Evolutionary conservation across 2,797 vertebrate species (phyloP), one percentile per base, ranked within the genome.

Genomic region (Triplophysa bombifrons): DNA sequence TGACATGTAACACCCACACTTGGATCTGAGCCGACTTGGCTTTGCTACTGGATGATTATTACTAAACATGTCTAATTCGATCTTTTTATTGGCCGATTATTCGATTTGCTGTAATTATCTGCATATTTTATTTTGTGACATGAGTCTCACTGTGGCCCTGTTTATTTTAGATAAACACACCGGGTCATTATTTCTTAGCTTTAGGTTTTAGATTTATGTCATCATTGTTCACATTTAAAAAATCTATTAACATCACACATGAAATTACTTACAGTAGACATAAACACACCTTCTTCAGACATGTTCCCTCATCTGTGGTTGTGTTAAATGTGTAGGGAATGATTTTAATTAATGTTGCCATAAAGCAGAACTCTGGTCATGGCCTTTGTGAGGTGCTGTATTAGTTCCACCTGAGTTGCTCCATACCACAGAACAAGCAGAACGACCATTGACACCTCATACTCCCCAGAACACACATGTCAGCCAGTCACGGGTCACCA

Each of bases 331-430:
- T 88, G 90, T 92, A 85, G 90, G 85, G 89, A 87, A 89, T 89
- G 89, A 91, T 92, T 90, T 95, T 95, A 95, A 96, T 96, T 95
- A 95, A 96, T 94, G 94, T 94, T 93, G 91, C 93, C 93, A 90
- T 93, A 94, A 95, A 95, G 89, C 88, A 91, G 73, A 91, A 85
- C 90, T 91, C 91, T 94, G 92, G 88, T 86, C 87, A 81, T 87
- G 90, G 93, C 91, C 91, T 73, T 86, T 90, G 89, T 90, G 89
- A 76, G 89, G 83, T 74, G 86, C 89, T 89, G 90, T 91, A 95
- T 96, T 94, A 94, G 94, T 95, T 95, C 93, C 83, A 90, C 94
- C 87, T 85, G 61, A 84, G 89, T 78, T 91, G 86, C 76, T 90
- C 84, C 88, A 84, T 75, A 92, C 91, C 84, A 81, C 77, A 85